Base-by-base conservation (phyloP, 2,113 vertebrate genomes). In the Salvelinus namaycush region DNA sequence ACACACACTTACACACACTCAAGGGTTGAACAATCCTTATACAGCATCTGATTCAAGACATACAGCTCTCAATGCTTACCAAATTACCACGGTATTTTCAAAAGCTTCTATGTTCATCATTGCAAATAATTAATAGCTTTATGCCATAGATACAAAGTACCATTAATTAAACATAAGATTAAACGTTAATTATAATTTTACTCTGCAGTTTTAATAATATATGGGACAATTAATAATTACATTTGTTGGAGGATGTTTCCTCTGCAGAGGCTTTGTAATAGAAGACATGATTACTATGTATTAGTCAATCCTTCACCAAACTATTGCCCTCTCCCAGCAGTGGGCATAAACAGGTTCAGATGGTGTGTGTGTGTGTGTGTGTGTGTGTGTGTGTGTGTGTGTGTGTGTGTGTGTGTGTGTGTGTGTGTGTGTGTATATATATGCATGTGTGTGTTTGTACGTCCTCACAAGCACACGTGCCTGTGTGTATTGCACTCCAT, bases 151-250 rank as follows among this genome's bases (percentile, higher is more conserved):
- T 80, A 86, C 73, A 80, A 22, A 79, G 70, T 48, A 73, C 48
- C 77, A 86, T 89, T 83, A 87, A 91, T 91, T 87, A 90, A 87
- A 87, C 70, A 89, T 44, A 11, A 9, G 81, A 84, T 88, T 59
- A 86, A 79, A 77, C 70, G 8, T 76, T 71, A 72, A 79, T 78
- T 87, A 79, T 84, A 51, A 80, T 84, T 81, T 80, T 77, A 59
- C 81, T 79, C 65, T 62, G 0, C 72, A 68, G 66, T 79, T 31
- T 90, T 84, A 84, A 91, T 87, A 86, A 87, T 90, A 75, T 5
- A 91, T 84, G 9, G 74, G 27, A 8, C 71, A 67, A 11, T 71
- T 89, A 76, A 84, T 87, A 80, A 78, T 77, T 1, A 20, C 54
- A 57, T 57, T 57, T 57, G 18, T 57, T 20, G 16, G 54, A 57